Evolutionary conservation across 1,140 invertebrate species (phyloP).

Genomic region (Drosophila gunungcola): DNA sequence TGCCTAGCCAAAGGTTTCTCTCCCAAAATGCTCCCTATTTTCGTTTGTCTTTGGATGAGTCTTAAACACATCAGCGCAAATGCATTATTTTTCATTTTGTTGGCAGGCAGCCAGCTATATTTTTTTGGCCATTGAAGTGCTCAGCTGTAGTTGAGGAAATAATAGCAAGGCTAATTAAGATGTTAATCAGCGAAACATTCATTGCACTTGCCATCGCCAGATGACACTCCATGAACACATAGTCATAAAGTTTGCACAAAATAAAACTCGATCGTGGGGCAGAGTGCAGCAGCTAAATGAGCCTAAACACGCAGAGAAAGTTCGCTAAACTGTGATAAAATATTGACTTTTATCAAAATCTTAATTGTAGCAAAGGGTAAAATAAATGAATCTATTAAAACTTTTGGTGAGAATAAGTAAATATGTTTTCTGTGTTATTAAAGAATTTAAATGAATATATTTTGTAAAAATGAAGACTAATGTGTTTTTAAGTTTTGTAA

Average conservation of each 20-base stretch:
- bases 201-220: slow-evolving; percentile 38
- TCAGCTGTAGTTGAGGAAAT: slow-evolving; percentile 27
- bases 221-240: slow-evolving; percentile 29
- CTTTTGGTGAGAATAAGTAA: too few relatives aligned
- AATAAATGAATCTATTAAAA: too few relatives aligned
- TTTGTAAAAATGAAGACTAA: too few relatives aligned
- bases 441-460: too few relatives aligned
- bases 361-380: too few relatives aligned
- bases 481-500: too few relatives aligned
- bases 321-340: too few relatives aligned
- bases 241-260: slow-evolving; percentile 21
- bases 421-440: too few relatives aligned
- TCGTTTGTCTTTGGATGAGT: slow-evolving; percentile 7
- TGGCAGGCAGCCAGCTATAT: slow-evolving; percentile 20
- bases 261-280: slow-evolving; percentile 29
- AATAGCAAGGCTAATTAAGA: slow-evolving; percentile 56
- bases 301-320: slow-evolving; percentile 6
- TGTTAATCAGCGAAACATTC: slow-evolving; percentile 48
- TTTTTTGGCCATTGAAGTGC: slow-evolving; percentile 20
- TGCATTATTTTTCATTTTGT: slow-evolving; percentile 17
- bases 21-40: slow-evolving; percentile 15
- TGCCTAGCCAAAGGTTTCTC: slow-evolving; percentile 3
- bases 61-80: slow-evolving; percentile 3
- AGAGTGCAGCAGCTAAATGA: slow-evolving; percentile 36
- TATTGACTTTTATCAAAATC: too few relatives aligned